Conservation (phyloP, 2,888 invertebrate species). For the Xylota segnis region DNA sequence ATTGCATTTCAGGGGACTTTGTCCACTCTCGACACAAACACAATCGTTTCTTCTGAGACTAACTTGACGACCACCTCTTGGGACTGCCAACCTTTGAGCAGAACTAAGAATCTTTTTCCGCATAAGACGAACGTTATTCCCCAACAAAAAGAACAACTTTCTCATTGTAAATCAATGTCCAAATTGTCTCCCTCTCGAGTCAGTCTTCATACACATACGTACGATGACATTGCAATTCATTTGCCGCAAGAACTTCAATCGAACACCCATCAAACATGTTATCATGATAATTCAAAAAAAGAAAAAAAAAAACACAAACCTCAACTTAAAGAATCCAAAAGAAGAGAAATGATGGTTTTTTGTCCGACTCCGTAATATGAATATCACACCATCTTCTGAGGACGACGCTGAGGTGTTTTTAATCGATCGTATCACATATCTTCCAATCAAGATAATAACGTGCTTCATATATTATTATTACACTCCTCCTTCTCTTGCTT, state of each 20-base stretch:
- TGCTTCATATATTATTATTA: constrained; percentile 79
- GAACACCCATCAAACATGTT: constrained; percentile 39
- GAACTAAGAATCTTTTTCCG: no score
- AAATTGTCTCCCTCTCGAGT: neutral
- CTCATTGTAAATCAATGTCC: neutral
- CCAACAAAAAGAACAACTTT: no score
- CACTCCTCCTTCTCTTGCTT: constrained; percentile 68
- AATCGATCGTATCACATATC: constrained; percentile 78
- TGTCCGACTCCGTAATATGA: constrained; percentile 53
- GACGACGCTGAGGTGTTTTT: constrained; percentile 77
- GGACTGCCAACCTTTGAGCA: no score
- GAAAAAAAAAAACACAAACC: constrained; percentile 3
- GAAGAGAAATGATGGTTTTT: neutral
- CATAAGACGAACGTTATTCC: no score
- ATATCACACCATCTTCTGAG: constrained; percentile 68
- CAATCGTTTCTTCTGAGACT: no score
- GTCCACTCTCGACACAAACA: no score
- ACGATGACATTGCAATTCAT: constrained; percentile 48
- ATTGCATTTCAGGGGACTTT: no score
- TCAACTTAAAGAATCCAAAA: neutral
- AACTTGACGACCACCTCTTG: no score
- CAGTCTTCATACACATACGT: neutral
- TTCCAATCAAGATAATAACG: constrained; percentile 78
- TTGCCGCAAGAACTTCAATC: constrained; percentile 32
- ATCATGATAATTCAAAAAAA: constrained; percentile 37